Evolutionary conservation across 2,797 vertebrate genomes (phyloP), one percentile per base, ranked within the genome.

Genomic region (Silurus aristotelis): DNA sequence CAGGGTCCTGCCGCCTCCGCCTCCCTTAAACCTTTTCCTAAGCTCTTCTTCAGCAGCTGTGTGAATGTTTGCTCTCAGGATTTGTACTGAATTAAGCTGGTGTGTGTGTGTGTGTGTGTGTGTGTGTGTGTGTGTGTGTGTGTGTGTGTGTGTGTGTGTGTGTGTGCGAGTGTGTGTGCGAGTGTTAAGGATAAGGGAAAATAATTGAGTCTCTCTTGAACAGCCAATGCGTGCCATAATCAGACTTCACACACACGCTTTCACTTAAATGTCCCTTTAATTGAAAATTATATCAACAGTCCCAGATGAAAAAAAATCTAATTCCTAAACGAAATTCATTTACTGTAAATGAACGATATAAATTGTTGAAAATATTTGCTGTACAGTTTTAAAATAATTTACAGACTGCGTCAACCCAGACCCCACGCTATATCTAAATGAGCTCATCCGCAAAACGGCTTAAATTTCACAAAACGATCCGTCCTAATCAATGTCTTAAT

Each of bases 1-100:
- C 93, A 92, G 92, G 92, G 90, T 91, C 91, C 90, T 76, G 73
- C 76, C 88, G 88, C 89, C 87, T 86, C 87, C 2, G 5, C n/a
- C 79, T 85, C 78, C 78, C 80, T 10, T 76, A 67, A 84, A 92
- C 67, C 58, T 82, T 64, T 89, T 89, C 82, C 83, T 79, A 87
- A 89, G 85, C 83, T 92, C 22, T 71, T 46, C 70, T 64, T 20
- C 43, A 83, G 82, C 88, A 82, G 66, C 67, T 83, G 66, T 73
- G 56, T 72, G 61, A 60, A 75, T 78, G 82, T 71, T 55, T 64
- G 48, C 56, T 58, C 64, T 80, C 7, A 48, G 64, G 38, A 64
- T 79, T 63, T 25, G 27, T 31, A 31, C 27, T 6, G 25, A 77
- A 58, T 68, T 60, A 78, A 77, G 55, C 25, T 0, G 2, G 27